These are phyloP conservation scores for Copsychus sechellarum DNA, from an alignment of 2,113 vertebrate species.

Conservation along the genomic window DNA sequence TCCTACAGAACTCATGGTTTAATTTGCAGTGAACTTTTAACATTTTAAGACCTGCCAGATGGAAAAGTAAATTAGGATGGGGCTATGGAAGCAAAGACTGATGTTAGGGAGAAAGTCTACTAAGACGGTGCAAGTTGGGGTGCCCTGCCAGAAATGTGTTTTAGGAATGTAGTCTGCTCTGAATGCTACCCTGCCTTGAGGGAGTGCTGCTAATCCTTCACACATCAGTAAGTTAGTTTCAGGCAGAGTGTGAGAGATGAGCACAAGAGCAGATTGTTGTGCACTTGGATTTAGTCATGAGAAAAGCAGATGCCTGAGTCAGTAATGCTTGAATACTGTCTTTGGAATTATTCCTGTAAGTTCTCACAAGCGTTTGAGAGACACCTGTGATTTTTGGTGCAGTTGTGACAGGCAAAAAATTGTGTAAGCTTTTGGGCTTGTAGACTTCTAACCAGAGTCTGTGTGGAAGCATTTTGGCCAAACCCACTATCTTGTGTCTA, in stretches of 20 bases:
- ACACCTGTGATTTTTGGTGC: background rate
- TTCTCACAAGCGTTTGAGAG: background rate
- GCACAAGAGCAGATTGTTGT: background rate
- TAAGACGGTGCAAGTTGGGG: accelerated
- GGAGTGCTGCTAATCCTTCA: background rate
- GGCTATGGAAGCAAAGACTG: background rate
- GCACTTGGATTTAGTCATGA: background rate
- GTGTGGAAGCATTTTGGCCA: background rate
- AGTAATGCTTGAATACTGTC: background rate
- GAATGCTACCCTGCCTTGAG: background rate
- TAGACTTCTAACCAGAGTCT: background rate
- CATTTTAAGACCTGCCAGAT: background rate
- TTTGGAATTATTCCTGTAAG: background rate
- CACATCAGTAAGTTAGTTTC: background rate
- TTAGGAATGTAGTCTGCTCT: background rate
- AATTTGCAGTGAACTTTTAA: background rate
- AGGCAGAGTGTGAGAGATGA: background rate
- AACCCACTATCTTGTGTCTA: background rate
- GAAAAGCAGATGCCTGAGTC: background rate
- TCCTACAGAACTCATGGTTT: background rate
- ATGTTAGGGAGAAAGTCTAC: background rate
- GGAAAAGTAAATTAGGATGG: background rate
- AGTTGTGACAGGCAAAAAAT: background rate
- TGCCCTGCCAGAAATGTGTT: background rate
- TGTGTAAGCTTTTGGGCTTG: background rate